A percentile compares a stretch with the other conserved stretches of the same genome.
These are phyloP conservation scores for Galerucella pusilla DNA, from an alignment of 2,888 invertebrate genomes.

Conservation along the genomic window DNA sequence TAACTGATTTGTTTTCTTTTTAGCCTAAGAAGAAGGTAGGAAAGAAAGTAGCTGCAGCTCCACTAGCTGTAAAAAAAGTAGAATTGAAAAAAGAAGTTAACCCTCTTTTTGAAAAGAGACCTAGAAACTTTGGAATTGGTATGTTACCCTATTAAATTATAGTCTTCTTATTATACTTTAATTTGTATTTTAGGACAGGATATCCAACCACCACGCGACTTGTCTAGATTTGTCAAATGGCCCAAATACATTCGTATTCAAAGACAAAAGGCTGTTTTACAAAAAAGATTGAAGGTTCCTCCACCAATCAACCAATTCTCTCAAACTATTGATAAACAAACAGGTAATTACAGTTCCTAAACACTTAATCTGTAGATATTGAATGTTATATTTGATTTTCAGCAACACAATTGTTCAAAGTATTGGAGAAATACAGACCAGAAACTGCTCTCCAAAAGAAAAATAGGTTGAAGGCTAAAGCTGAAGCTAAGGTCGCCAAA, in stretches of 20 bases:
- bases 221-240: conserved; percentile 99
- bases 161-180: not conserved
- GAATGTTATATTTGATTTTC: conserved; percentile 58
- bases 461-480: conserved; percentile 88
- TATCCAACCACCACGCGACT: conserved; percentile 96
- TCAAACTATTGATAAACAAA: conserved; percentile 96
- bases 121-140: conserved; percentile 99
- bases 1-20: conserved; percentile 55
- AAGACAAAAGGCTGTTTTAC: conserved; percentile 94
- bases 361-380: conserved; percentile 19
- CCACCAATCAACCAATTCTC: conserved; percentile 99
- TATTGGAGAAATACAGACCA: conserved; percentile 97
- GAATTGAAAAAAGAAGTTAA: conserved; percentile 94
- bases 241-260: conserved; percentile 99
- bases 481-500: conserved; percentile 89
- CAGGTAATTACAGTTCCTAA: conserved; percentile 72
- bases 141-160: conserved; percentile 60
- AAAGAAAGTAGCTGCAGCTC: conserved; percentile 97
- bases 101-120: conserved; percentile 97
- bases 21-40: conserved; percentile 92
- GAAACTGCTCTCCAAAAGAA: conserved; percentile 94
- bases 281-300: conserved; percentile 97
- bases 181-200: conserved; percentile 82
- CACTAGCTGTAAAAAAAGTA: conserved; percentile 90
- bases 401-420: conserved; percentile 96